Conservation (phyloP, 2,113 vertebrate species). For the Pyrgilauda ruficollis region DNA sequence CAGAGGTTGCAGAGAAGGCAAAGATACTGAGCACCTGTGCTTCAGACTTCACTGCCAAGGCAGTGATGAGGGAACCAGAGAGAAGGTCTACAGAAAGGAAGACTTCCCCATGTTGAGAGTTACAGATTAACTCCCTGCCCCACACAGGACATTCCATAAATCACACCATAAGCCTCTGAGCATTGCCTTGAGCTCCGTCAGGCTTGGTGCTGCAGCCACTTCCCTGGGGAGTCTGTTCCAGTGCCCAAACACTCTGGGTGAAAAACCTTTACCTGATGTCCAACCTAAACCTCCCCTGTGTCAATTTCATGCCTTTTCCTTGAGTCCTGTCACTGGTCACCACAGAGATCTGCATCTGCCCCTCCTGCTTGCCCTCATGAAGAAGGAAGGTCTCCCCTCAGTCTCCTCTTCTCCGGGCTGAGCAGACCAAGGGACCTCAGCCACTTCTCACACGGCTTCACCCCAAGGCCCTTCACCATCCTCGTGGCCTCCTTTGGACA, state of each 20-base stretch:
- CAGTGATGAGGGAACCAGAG: fast-evolving
- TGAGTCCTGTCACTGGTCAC: neutral
- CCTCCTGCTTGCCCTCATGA: neutral
- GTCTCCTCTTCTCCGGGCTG: neutral
- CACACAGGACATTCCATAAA: neutral
- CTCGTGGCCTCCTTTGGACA: neutral
- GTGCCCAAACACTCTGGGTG: neutral
- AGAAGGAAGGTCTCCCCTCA: neutral
- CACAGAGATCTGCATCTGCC: fast-evolving
- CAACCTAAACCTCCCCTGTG: neutral
- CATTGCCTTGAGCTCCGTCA: neutral
- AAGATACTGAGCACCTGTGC: neutral
- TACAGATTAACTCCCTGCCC: neutral
- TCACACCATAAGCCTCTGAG: neutral
- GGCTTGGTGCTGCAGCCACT: neutral
- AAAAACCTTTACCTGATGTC: no score
- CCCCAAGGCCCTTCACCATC: neutral
- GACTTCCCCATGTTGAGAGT: neutral
- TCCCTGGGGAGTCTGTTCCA: neutral
- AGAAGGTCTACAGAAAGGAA: neutral
- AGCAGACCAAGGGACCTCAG: neutral
- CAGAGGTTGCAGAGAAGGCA: neutral
- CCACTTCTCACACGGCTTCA: neutral
- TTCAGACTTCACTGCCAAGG: neutral
- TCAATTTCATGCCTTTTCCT: neutral